These are phyloP conservation scores for Aptenodytes patagonicus DNA, from an alignment of 2,113 vertebrate genomes.

Conservation along the genomic window DNA sequence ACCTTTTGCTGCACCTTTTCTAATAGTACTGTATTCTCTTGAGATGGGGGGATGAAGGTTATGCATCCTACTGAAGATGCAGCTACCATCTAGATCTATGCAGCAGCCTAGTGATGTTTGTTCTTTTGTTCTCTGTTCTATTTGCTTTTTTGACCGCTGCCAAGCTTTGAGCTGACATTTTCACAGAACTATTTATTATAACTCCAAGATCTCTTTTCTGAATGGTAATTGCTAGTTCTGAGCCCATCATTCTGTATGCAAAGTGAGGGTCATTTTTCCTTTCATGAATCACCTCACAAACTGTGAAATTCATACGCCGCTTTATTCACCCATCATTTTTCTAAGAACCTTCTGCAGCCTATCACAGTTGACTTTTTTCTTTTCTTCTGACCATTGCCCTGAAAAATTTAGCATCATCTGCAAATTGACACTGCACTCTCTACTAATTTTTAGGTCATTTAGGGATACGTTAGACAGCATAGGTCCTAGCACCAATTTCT, in stretches of 20 bases:
- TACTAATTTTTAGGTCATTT: background rate
- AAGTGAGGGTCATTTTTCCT: background rate
- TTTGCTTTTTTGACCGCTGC: conserved; percentile 16
- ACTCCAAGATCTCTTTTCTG: background rate
- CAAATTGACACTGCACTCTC: background rate
- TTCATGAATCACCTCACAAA: background rate
- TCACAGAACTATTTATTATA: background rate
- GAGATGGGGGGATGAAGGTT: background rate
- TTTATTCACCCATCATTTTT: background rate
- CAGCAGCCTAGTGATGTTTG: background rate
- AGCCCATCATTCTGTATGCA: background rate
- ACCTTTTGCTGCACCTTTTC: background rate
- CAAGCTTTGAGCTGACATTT: conserved; percentile 6
- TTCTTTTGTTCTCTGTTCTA: conserved; percentile 8
- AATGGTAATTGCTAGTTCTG: conserved; percentile 20
- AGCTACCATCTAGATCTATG: background rate
- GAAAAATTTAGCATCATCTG: background rate
- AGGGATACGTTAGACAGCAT: background rate
- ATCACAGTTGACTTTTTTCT: background rate
- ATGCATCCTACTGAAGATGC: background rate
- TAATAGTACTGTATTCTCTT: background rate
- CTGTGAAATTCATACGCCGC: background rate
- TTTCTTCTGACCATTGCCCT: background rate
- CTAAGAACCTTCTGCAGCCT: background rate
- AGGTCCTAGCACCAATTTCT: background rate